phyloP scores from a whole-genome alignment of 1,140 invertebrate species.

The Phthorimaea operculella region DNA sequence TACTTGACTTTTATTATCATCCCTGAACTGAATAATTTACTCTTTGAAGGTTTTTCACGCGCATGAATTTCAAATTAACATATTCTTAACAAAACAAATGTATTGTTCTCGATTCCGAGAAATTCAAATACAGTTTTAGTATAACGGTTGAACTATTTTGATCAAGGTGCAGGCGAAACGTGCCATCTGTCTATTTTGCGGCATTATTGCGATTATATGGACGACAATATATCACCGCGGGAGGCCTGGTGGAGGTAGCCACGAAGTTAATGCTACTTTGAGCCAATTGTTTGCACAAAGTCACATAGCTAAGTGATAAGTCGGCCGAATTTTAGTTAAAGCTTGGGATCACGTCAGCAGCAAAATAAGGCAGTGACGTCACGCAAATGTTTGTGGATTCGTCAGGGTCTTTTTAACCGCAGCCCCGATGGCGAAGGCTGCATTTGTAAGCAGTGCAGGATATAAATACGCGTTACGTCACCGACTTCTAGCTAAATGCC shows the following conservation, averaged over 20 bases:
- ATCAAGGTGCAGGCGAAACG: too few species aligned
- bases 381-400: neutral
- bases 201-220: constrained; percentile 3
- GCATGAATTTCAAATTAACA: too few species aligned
- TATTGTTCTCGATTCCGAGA: too few species aligned
- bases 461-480: constrained; percentile 16
- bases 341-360: too few species aligned
- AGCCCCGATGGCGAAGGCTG: constrained; percentile 8
- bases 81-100: too few species aligned
- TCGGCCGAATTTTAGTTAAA: neutral
- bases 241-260: constrained; percentile 11
- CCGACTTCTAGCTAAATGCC: neutral
- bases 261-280: neutral
- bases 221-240: constrained; percentile 8
- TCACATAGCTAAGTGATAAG: neutral
- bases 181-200: neutral
- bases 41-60: too few species aligned
- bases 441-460: constrained; percentile 3
- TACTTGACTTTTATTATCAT: too few species aligned
- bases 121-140: too few species aligned
- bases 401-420: neutral
- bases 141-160: too few species aligned
- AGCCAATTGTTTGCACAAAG: neutral
- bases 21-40: too few species aligned
- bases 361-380: neutral